phyloP scores from a whole-genome alignment of 2,888 invertebrate genomes.

The Ferrisia virgata region DNA sequence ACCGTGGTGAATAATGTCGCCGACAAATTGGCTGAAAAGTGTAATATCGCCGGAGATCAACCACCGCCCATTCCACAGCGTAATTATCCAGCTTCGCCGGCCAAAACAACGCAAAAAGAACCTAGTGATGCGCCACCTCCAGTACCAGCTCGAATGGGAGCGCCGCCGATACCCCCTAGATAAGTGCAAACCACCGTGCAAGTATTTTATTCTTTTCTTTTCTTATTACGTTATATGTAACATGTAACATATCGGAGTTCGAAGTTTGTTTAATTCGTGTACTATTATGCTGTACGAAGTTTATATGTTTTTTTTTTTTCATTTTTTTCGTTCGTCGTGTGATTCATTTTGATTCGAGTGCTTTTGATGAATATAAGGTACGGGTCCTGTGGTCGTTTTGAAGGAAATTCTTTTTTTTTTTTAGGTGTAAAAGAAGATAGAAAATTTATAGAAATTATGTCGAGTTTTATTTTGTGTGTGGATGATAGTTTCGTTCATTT shows the following conservation, averaged over 20 bases:
- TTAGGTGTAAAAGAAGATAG: no score
- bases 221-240: no score
- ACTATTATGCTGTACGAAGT: neutral
- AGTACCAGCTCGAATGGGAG: slow-evolving; percentile 61
- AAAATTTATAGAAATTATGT: no score
- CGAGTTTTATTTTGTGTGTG: no score
- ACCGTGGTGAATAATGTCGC: slow-evolving; percentile 39
- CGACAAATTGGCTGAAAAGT: neutral
- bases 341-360: neutral
- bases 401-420: no score
- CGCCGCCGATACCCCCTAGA: slow-evolving; percentile 64
- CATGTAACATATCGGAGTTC: neutral
- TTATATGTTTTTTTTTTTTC: neutral
- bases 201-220: neutral
- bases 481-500: no score
- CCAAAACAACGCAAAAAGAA: slow-evolving; percentile 49
- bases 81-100: slow-evolving; percentile 52
- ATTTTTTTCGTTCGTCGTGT: neutral
- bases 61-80: slow-evolving; percentile 49
- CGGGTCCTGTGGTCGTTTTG: neutral
- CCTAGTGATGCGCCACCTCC: slow-evolving; percentile 56
- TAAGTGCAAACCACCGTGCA: neutral
- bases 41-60: slow-evolving; percentile 16
- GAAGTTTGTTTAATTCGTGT: neutral
- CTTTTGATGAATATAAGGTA: neutral